Base-by-base conservation (phyloP, 2,113 vertebrate genomes). In the Scortum barcoo region DNA sequence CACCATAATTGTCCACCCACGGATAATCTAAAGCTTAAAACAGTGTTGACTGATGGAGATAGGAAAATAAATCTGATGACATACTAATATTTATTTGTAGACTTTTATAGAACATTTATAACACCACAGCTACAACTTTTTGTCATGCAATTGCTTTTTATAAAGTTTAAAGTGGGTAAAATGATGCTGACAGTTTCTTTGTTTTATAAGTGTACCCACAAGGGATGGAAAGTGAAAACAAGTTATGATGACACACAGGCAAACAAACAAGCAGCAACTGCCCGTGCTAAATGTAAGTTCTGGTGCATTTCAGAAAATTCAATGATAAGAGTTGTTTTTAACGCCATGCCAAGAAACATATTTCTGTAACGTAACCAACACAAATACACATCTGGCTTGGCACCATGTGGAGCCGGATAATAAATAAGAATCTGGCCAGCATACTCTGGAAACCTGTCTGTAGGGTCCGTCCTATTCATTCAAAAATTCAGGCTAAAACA, bases 21-120 rank as follows among this genome's bases (percentile, higher is more conserved):
- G 73, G 76, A 54, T 48, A 61, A 58, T 75, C 24, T 72, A 65
- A 79, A 81, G 33, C 20, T 51, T 30, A 66, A 78, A 65, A 78
- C 56, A 61, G 28, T 57, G 53, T 6, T n/a, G 19, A 46, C 53
- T 61, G 61, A 10, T 38, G 26, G 44, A 66, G 33, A 77, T 17
- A 8, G 14, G 12, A 36, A 62, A 58, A 65, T 38, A 22, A 4
- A 53, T 44, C n/a, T n/a, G 3, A 28, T 33, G 0, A 51, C 7
- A 7, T 19, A 1, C 2, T 0, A 38, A 19, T 50, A 10, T 24
- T 14, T 19, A 19, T 38, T 78, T 38, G 20, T 5, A 36, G 22
- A 20, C 16, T 19, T 58, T 60, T 24, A 4, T 12, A 26, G 16
- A 2, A 7, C 33, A 42, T 40, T 40, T 51, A 71, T 61, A 33